Evolutionary conservation across 2,113 vertebrate species (phyloP), one percentile per base, ranked within the genome.

Genomic region (Gorilla gorilla): DNA sequence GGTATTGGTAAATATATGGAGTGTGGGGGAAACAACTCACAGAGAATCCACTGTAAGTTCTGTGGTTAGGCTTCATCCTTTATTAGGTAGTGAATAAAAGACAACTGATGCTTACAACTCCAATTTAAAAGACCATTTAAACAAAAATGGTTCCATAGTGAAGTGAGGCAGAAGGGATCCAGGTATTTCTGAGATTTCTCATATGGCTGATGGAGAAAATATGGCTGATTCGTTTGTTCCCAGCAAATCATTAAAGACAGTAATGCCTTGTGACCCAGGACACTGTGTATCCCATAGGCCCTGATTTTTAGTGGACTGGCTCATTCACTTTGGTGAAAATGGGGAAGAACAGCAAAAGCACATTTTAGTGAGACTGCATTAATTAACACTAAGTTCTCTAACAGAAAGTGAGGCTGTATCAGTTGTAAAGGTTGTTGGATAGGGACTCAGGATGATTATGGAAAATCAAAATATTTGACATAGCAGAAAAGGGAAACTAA

Each of bases 41-140:
- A 99, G 98, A 99, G 98, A 99, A 98, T 93, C 93, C 98, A 98
- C 97, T 96, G 35, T 98, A 87, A 97, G 90, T 97, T 98, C 97
- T 98, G 98, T 95, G 98, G 97, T 99, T 98, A 99, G 99, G 99
- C 99, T 99, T 99, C 98, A 99, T 99, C 99, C 98, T 99, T 99
- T 99, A 99, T 99, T 99, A 99, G 98, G 98, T 98, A 99, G 98
- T 98, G 98, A 99, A 98, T 98, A 98, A 99, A 98, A 98, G 98
- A 99, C 98, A 99, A 98, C 98, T 95, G 98, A 98, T 98, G 98
- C 97, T 98, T 98, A 99, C 98, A 99, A 98, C 98, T 98, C 98
- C 98, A 98, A 97, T 98, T 98, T 98, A 98, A 98, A 94, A 98
- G 98, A 98, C 84, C 98, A 94, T 98, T 98, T 98, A 97, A 98